Evolutionary conservation across 2,113 vertebrate species (phyloP).

Genomic region (Mobula hypostoma): DNA sequence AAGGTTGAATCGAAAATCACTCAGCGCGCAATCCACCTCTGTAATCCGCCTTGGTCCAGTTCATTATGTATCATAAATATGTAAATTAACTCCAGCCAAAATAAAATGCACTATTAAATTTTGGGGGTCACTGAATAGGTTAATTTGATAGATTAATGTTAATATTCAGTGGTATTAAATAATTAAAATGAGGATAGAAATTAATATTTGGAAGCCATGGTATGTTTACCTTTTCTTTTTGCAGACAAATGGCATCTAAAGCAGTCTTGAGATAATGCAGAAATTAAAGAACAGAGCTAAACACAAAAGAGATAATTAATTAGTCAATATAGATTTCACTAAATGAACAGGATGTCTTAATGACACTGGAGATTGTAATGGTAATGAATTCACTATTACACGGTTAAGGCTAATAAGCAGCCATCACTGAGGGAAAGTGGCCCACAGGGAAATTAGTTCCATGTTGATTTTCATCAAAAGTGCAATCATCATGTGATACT

Average conservation of each 20-base stretch:
- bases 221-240: conserved; percentile 53
- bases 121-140: not conserved
- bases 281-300: conserved; percentile 58
- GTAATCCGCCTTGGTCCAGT: not conserved
- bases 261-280: conserved; percentile 53
- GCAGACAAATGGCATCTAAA: conserved; percentile 51
- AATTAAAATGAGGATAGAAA: conserved; percentile 45
- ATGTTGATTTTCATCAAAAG: conserved; percentile 25
- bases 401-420: conserved; percentile 48
- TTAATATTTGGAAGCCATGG: conserved; percentile 54
- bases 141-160: not conserved
- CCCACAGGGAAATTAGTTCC: conserved; percentile 30
- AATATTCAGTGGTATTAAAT: not conserved
- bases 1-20: not conserved
- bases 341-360: conserved; percentile 68
- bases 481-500: not conserved
- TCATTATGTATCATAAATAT: not conserved
- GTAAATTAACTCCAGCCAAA: not conserved
- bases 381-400: conserved; percentile 49
- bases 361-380: conserved; percentile 51
- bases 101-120: not conserved
- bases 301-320: conserved; percentile 63
- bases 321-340: conserved; percentile 60
- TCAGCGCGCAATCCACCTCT: not conserved
- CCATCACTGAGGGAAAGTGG: not conserved